Base-by-base conservation (phyloP, 2,888 invertebrate genomes). In the Eupithecia vulgata region DNA sequence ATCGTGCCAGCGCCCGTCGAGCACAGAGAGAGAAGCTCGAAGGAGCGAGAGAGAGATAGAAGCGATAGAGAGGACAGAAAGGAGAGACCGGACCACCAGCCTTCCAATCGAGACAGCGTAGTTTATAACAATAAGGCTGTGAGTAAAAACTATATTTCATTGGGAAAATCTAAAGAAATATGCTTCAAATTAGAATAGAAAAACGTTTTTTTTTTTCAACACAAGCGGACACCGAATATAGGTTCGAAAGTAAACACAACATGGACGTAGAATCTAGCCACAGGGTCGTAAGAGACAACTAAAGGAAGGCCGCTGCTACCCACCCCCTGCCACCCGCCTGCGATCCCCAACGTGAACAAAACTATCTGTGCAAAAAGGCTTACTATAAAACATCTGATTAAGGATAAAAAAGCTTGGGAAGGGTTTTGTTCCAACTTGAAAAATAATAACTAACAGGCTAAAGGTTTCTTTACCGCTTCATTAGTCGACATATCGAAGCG, bases 1-100 rank as follows among this genome's bases (percentile, higher is more conserved):
- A 90, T 83, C 77, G 90, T 88, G 76, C 87, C 88, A 71, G 88
- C 90, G 81, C 85, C 88, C 52, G 90, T 91, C 10, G 95, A 95
- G 70, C 91, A 90, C 77, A 89, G 94, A 34, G 87, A 90, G 78
- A 89, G 94, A 34, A 87, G 83, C 77, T 85, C 88, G 68, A 92
- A 94, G 81, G 95, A 95, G 76, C 87, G 92, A 73, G 83, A 79
- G 75, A 74, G 81, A 75, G 78, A 81, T 52, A 75, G 76, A 62
- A 72, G 78, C 61, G 85, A 84, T 42, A 70, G 82, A 65, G 83
- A 83, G 34, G 81, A 82, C 88, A 69, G 87, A 74, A 91, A 91
- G 81, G 90, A 90, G 80, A 82, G 88, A 68, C 84, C 85, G 66
- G 95, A 95, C 1, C 72, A 75, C 67, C 75, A 75, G 72, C 72